phyloP scores from a whole-genome alignment of 2,113 vertebrate genomes.

The Amblyornis subalaris region DNA sequence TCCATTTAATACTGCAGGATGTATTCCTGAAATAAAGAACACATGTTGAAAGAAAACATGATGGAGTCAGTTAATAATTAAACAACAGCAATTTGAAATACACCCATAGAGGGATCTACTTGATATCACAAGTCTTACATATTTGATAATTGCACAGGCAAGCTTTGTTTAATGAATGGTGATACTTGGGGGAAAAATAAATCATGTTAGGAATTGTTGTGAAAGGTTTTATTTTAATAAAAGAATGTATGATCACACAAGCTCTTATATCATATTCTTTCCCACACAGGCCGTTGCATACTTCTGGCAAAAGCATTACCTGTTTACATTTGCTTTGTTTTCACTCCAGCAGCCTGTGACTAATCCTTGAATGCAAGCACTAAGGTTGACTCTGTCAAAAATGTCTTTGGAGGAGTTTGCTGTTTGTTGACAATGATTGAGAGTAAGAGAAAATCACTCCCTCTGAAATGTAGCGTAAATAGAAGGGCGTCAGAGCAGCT shows the following conservation, averaged over 20 bases:
- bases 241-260: conserved; percentile 32
- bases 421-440: background rate
- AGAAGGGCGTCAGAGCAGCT: background rate
- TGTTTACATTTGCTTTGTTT: conserved; percentile 52
- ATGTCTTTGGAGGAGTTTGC: background rate
- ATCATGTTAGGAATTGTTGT: conserved; percentile 35
- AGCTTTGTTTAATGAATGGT: conserved; percentile 48
- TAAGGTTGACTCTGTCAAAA: background rate
- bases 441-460: background rate
- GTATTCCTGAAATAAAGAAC: conserved; percentile 23
- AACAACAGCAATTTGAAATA: conserved; percentile 26
- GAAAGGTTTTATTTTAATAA: conserved; percentile 48
- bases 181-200: background rate
- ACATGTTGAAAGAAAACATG: background rate
- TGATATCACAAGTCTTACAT: conserved; percentile 52
- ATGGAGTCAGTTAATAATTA: conserved; percentile 62
- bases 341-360: conserved; percentile 14
- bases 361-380: conserved; percentile 1
- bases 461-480: background rate
- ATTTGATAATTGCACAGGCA: conserved; percentile 56
- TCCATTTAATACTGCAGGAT: background rate
- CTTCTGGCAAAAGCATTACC: conserved; percentile 8
- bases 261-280: conserved; percentile 36
- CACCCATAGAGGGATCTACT: background rate
- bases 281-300: conserved; percentile 34